Base-by-base conservation (phyloP, 2,888 invertebrate species). In the Sphaerophoria taeniata region DNA sequence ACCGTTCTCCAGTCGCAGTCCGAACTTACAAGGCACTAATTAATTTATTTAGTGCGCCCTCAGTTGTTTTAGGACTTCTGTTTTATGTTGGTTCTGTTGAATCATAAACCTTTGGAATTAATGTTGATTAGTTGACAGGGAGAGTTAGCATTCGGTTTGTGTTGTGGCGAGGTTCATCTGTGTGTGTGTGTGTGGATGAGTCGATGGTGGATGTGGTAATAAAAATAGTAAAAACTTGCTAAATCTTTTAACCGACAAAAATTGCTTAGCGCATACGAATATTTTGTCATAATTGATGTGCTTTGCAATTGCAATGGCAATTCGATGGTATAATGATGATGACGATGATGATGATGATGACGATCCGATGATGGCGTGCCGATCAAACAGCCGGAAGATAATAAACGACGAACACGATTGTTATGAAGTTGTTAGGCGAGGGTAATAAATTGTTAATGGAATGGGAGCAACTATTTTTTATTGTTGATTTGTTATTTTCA, bases 111-210 rank as follows among this genome's bases (percentile, higher is more conserved):
- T 49, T 65, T 39, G 47, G 47, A 63, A 12, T 56, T 72, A 55
- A 78, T 78, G 72, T 56, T 78, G 77, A 55, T 63, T 71, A 63
- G 77, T 77, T 71, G 77, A 78, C 72, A 65, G 72, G 51, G 67
- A 36, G 36, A 24, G 24, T 24, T 24, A 24, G 24, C 24, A 24
- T 53, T 72, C 39, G 39, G 12, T n/a, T 16, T 47, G 36, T 6
- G 14, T 33, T 31, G 31, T 31, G 31, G 12, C 24, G 6, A 39
- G 3, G 58, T 24, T 16, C 36, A 39, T 55, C 33, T 33, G 55
- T 43, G 55, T 53, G 5, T 33, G 61, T 6, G 4, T 4, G 11
- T 12, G 24, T 31, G 31, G 6, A 2, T 45, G 6, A 36, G 56
- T 1, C 36, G 7, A 34, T 65, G 34, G 65, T 49, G 16, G 6